Evolutionary conservation across 2,888 invertebrate genomes (phyloP).

Genomic region (Scrobipalpa costella): DNA sequence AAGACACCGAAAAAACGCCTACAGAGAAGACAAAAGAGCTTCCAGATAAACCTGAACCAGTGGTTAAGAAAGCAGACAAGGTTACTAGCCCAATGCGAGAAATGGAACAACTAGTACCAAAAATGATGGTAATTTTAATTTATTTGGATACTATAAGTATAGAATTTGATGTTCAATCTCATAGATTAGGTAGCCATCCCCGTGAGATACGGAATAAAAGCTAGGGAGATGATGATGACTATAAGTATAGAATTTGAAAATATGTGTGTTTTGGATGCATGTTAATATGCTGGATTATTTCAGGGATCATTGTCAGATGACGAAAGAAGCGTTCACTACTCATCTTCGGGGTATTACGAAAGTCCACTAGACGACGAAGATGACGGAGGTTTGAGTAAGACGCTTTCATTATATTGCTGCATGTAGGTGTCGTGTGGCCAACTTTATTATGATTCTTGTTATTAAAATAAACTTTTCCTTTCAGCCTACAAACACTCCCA

Average conservation of each 20-base stretch:
- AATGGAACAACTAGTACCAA: conserved; percentile 67
- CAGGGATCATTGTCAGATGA: conserved; percentile 84
- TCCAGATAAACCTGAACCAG: conserved; percentile 50
- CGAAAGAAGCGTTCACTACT: conserved; percentile 86
- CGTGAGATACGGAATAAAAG: no score
- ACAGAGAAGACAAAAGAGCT: conserved; percentile 55
- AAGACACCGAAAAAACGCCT: conserved; percentile 56
- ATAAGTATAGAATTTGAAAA: background rate
- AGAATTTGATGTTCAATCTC: background rate
- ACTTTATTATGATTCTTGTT: background rate
- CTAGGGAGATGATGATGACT: no score
- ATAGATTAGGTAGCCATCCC: no score
- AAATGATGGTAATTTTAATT: conserved; percentile 58
- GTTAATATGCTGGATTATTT: conserved; percentile 33
- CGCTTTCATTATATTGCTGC: conserved; percentile 18
- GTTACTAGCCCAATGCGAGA: conserved; percentile 47
- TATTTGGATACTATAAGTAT: background rate
- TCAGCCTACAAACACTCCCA: conserved; percentile 77
- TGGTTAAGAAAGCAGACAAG: conserved; percentile 52
- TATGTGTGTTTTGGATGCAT: background rate
- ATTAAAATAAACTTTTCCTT: conserved; percentile 17
- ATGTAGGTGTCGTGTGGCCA: conserved; percentile 19
- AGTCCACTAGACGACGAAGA: conserved; percentile 86
- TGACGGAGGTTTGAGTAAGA: conserved; percentile 75
- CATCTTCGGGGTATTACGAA: conserved; percentile 88